Percentiles rank a stretch among this genome's conserved stretches.
phyloP scores from a whole-genome alignment of 2,113 vertebrate genomes.

The Drymodes brunneopygia region DNA sequence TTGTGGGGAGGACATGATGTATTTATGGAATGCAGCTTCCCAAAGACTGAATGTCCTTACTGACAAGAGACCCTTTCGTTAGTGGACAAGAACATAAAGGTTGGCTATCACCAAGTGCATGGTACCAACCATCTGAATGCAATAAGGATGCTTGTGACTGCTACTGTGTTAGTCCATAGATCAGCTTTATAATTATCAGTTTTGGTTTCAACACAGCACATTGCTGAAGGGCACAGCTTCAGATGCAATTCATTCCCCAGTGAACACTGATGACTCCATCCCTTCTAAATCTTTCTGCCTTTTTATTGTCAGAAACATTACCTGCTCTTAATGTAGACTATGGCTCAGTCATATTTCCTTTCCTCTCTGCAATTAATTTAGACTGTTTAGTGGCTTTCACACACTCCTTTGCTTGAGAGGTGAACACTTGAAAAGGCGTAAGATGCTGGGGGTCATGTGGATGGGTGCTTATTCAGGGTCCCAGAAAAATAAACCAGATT shows the following conservation, averaged over 20 bases:
- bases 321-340: neutral
- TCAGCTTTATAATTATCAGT: conserved; percentile 3
- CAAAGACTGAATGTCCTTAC: neutral
- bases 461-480: neutral
- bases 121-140: neutral
- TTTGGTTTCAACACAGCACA: neutral
- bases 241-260: neutral
- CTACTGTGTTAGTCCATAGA: neutral
- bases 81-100: neutral
- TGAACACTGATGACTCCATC: neutral
- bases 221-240: neutral
- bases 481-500: neutral
- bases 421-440: neutral
- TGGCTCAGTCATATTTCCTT: neutral
- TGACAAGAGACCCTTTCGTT: neutral
- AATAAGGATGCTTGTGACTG: neutral
- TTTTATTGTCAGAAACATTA: neutral
- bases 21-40: neutral
- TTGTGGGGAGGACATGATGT: neutral
- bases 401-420: neutral
- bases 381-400: neutral
- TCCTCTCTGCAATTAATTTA: neutral
- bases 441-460: neutral
- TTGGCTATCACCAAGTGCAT: neutral
- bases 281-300: neutral